Percentiles rank a stretch among this genome's conserved stretches.
Evolutionary conservation across 1,140 invertebrate genomes (phyloP).

Genomic region (Steinernema feltiae): DNA sequence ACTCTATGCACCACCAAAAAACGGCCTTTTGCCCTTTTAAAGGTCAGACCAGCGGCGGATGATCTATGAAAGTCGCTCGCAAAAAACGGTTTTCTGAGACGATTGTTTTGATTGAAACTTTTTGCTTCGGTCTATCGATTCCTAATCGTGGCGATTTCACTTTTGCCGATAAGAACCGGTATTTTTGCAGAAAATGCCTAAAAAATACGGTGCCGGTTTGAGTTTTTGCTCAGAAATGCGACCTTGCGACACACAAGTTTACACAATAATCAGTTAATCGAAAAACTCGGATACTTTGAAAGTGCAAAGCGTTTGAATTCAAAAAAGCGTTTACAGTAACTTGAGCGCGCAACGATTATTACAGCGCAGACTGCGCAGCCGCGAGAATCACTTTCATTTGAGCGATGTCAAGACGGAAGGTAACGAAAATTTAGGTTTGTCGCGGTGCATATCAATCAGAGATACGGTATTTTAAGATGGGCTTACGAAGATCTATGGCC

Average conservation of each 20-base stretch:
- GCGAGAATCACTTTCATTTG: not conserved
- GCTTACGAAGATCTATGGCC: no score
- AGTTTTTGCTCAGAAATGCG: no score
- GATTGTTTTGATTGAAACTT: not conserved
- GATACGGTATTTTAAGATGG: no score
- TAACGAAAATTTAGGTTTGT: not conserved
- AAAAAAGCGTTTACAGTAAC: not conserved
- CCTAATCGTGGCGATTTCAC: no score
- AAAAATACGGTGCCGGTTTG: no score
- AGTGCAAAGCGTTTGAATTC: no score
- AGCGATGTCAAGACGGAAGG: not conserved
- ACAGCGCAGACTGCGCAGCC: not conserved
- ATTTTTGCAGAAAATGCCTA: no score
- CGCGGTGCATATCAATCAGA: no score
- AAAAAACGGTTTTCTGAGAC: not conserved
- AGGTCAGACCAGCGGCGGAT: not conserved
- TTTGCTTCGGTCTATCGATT: not conserved
- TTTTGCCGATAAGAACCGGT: not conserved
- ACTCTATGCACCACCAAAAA: not conserved
- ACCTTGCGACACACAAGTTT: no score
- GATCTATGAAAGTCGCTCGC: not conserved
- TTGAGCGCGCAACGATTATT: not conserved
- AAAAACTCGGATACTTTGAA: no score
- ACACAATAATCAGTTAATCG: no score
- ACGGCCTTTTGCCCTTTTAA: conserved; percentile 10